Evolutionary conservation across 2,888 invertebrate genomes (phyloP).

Genomic region (Dicroscelio sp.): DNA sequence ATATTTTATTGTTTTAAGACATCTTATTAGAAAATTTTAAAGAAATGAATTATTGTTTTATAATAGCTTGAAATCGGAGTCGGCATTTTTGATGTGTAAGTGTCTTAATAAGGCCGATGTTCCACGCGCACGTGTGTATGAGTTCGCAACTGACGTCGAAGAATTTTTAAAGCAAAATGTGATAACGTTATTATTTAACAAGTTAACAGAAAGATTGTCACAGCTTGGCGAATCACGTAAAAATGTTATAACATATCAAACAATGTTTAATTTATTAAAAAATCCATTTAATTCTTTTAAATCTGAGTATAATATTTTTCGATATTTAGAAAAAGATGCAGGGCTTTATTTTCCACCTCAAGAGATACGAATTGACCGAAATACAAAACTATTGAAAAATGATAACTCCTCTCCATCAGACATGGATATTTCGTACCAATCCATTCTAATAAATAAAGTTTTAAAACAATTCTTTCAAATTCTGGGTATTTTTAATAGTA

Average conservation of each 20-base stretch:
- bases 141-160: constrained; percentile 40
- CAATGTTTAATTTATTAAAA: not conserved
- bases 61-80: constrained; percentile 20
- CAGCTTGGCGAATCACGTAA: constrained; percentile 25
- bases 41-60: constrained; percentile 15
- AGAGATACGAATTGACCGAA: not conserved
- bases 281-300: not conserved
- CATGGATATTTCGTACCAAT: not conserved
- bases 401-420: not conserved
- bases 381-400: not conserved
- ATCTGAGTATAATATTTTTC: not conserved
- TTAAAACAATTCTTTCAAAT: not conserved
- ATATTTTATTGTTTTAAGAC: too few species aligned
- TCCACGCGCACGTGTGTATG: constrained; percentile 32
- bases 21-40: too few species aligned
- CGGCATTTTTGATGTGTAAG: constrained; percentile 7
- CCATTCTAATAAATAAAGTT: not conserved
- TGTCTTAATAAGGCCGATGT: constrained; percentile 50
- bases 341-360: not conserved
- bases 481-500: not conserved
- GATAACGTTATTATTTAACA: constrained; percentile 18
- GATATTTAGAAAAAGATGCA: not conserved
- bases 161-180: constrained; percentile 9
- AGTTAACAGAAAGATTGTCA: constrained; percentile 19
- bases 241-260: not conserved